phyloP scores from a whole-genome alignment of 2,797 vertebrate species.

The Tachyglossus aculeatus region DNA sequence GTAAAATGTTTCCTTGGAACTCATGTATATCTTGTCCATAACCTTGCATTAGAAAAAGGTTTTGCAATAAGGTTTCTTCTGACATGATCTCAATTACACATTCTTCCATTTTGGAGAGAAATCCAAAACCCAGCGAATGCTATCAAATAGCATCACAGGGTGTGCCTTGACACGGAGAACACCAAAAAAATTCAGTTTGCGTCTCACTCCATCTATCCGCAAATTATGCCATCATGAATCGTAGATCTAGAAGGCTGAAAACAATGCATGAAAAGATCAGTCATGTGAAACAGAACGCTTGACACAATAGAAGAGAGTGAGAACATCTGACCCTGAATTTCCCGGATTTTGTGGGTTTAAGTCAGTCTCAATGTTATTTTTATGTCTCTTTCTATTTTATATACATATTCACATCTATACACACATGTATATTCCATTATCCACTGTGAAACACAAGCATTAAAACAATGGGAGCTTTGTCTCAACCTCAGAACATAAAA shows the following conservation, averaged over 20 bases:
- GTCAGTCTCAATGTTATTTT: neutral
- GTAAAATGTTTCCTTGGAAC: constrained; percentile 3
- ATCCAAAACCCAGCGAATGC: constrained; percentile 25
- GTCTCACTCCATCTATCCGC: constrained; percentile 5
- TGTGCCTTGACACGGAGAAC: constrained; percentile 21
- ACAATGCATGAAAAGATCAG: neutral
- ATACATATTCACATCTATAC: neutral
- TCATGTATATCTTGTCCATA: constrained; percentile 28
- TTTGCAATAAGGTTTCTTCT: constrained; percentile 40
- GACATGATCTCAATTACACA: constrained; percentile 21
- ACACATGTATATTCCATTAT: neutral
- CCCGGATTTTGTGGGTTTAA: neutral
- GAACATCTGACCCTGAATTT: neutral
- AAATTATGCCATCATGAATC: constrained; percentile 18
- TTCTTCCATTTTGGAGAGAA: constrained; percentile 30
- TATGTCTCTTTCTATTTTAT: constrained; percentile 1
- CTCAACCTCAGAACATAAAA: neutral
- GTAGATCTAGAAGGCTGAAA: neutral
- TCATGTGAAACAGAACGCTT: neutral
- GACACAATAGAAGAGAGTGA: neutral
- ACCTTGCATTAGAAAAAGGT: constrained; percentile 35
- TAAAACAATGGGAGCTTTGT: constrained; percentile 12
- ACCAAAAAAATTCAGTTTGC: neutral
- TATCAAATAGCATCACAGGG: constrained; percentile 28
- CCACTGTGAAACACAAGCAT: neutral